These are phyloP conservation scores for Pristionchus mayeri DNA, from an alignment of 2,888 invertebrate genomes.

Conservation along the genomic window DNA sequence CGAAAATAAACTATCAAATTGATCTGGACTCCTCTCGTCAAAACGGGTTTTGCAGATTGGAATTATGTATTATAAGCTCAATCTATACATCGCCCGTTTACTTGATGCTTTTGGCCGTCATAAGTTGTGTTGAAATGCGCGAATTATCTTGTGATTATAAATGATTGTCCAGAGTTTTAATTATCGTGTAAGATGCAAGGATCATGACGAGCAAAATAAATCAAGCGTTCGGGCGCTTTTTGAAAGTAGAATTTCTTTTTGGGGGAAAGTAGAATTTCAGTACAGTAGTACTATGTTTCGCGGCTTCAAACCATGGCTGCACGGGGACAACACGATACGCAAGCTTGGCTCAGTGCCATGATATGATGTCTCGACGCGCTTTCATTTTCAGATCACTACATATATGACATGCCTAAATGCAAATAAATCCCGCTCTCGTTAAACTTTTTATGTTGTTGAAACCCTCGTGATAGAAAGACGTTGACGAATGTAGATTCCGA, in stretches of 20 bases:
- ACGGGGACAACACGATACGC: too few relatives aligned
- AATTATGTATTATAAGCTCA: conserved; percentile 51
- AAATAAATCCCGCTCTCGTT: too few relatives aligned
- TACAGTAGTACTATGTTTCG: too few relatives aligned
- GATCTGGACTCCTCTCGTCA: too few relatives aligned
- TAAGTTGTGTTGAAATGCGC: conserved; percentile 48
- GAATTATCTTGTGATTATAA: conserved; percentile 49
- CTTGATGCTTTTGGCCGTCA: conserved; percentile 49
- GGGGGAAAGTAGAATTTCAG: too few relatives aligned
- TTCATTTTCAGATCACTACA: too few relatives aligned
- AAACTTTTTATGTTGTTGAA: conserved; percentile 88
- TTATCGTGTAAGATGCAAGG: conserved; percentile 48
- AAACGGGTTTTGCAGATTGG: conserved; percentile 38
- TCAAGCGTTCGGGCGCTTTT: conserved; percentile 42
- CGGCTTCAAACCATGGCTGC: too few relatives aligned
- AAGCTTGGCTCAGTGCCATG: too few relatives aligned
- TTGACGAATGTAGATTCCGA: conserved; percentile 84
- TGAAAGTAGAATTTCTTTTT: too few relatives aligned
- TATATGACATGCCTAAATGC: too few relatives aligned
- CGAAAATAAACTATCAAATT: too few relatives aligned
- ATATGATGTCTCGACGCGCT: too few relatives aligned
- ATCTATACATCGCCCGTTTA: conserved; percentile 43
- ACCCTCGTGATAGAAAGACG: conserved; percentile 86
- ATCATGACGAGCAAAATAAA: conserved; percentile 47
- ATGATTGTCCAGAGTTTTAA: conserved; percentile 21